phyloP scores from a whole-genome alignment of 1,140 invertebrate genomes.

The Caenorhabditis latens region DNA sequence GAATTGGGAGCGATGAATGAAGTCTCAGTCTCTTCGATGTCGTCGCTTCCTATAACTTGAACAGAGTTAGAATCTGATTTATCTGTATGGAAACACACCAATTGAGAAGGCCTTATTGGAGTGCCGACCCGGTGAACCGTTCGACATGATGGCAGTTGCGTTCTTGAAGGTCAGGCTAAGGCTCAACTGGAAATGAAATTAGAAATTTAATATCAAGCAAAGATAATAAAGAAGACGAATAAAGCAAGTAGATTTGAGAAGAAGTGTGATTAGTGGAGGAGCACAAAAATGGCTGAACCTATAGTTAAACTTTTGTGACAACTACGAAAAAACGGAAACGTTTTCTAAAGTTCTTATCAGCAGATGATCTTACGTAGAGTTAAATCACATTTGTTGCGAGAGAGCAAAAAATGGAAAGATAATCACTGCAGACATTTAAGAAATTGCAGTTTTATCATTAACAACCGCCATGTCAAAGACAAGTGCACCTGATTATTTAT shows the following conservation, averaged over 20 bases:
- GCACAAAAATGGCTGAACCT: not conserved
- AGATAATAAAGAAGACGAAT: not conserved
- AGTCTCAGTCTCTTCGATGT: not conserved
- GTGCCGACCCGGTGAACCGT: not conserved
- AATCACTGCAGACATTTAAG: constrained; percentile 25
- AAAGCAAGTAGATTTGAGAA: not conserved
- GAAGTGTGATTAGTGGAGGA: not conserved
- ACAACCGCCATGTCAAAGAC: not conserved
- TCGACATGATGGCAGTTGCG: not conserved
- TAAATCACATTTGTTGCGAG: not conserved
- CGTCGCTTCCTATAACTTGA: constrained; percentile 1
- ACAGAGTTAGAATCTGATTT: not conserved
- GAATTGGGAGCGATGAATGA: not conserved
- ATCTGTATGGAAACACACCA: not conserved
- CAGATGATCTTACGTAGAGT: not conserved
- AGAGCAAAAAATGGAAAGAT: constrained; percentile 43
- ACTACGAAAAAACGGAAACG: constrained; percentile 2
- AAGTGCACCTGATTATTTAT: constrained; percentile 51
- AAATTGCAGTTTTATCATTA: constrained; percentile 18
- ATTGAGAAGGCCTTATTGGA: constrained; percentile 2
- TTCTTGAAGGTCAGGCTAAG: not conserved
- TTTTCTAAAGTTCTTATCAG: constrained; percentile 44
- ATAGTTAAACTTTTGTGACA: not conserved
- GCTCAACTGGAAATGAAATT: not conserved
- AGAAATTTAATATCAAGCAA: not conserved